Evolutionary conservation across 2,888 invertebrate species (phyloP).

Genomic region (Napeogenes sylphis): DNA sequence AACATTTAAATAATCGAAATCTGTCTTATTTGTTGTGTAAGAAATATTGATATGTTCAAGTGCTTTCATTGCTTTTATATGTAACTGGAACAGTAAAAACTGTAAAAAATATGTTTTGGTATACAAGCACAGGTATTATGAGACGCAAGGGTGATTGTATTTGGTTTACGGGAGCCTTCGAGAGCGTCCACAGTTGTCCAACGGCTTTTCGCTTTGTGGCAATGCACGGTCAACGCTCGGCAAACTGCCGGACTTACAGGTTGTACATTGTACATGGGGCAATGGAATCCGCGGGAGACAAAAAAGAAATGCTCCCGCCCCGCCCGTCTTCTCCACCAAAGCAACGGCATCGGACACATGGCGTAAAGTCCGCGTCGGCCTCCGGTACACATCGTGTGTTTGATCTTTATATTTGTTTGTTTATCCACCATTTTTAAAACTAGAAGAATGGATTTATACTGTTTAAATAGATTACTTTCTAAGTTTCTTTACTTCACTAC

Average conservation of each 20-base stretch:
- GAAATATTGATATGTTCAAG: too few relatives aligned
- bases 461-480: too few relatives aligned
- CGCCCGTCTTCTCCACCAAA: constrained; percentile 58
- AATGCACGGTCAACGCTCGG: constrained; percentile 72
- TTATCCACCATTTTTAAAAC: not conserved
- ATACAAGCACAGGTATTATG: constrained; percentile 9
- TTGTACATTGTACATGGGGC: constrained; percentile 74
- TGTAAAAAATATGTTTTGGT: not conserved
- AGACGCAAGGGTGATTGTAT: constrained; percentile 30
- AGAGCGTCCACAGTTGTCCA: constrained; percentile 61
- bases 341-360: constrained; percentile 37
- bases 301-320: constrained; percentile 54
- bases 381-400: too few relatives aligned
- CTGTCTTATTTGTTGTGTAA: too few relatives aligned
- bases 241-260: constrained; percentile 76
- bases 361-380: constrained; percentile 17
- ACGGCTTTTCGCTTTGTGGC: constrained; percentile 62
- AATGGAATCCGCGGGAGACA: constrained; percentile 72
- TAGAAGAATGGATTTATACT: too few relatives aligned
- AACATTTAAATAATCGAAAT: too few relatives aligned
- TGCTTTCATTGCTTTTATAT: too few relatives aligned
- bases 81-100: not conserved
- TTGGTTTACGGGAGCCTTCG: constrained; percentile 45
- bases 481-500: not conserved
- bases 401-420: too few relatives aligned